Evolutionary conservation across 2,888 invertebrate species (phyloP), one percentile per base, ranked within the genome.

Genomic region (Spilarctia lutea): DNA sequence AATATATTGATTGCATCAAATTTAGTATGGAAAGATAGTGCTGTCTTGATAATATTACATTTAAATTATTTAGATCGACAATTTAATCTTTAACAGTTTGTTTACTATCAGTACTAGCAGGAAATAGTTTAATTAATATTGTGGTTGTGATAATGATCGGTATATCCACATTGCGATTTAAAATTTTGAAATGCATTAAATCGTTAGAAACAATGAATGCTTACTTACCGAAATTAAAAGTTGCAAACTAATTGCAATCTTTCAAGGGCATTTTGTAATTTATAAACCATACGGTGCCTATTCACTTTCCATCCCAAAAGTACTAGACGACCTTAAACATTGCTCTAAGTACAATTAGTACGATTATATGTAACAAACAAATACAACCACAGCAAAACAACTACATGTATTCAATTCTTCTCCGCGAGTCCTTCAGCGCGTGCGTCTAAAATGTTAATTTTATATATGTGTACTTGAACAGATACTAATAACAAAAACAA

Each of bases 61-160:
- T 68, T 68, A 13, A 72, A 60, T 74, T 27, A 42, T 63, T 63
- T 42, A 24, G 60, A 39, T 63, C 39, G 20, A 18, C 10, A 48
- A 30, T 45, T 77, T 65, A 42, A 30, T 56, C 72, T 27, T 72
- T 70, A 45, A 33, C 11, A 3, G 8, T 24, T 8, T 66, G 70
- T 66, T 75, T 79, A 81, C 81, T 84, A 85, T 84, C 78, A 84
- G 80, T 81, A 84, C 82, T 83, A 84, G 81, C 83, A 84, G 77
- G 86, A 85, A 88, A 89, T 91, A 87, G 87, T 92, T 91, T 90
- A 90, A 90, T 89, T 88, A 89, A 91, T 86, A 92, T 88, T n/a
- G 91, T 89, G 86, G 86, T 86, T 86, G 76, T 91, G 90, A 30
- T 30, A 30, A 16, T 63, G 60, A 63, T 18, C 7, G 27, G 63